Evolutionary conservation across 2,888 invertebrate species (phyloP).

Genomic region (Tipula helvola): DNA sequence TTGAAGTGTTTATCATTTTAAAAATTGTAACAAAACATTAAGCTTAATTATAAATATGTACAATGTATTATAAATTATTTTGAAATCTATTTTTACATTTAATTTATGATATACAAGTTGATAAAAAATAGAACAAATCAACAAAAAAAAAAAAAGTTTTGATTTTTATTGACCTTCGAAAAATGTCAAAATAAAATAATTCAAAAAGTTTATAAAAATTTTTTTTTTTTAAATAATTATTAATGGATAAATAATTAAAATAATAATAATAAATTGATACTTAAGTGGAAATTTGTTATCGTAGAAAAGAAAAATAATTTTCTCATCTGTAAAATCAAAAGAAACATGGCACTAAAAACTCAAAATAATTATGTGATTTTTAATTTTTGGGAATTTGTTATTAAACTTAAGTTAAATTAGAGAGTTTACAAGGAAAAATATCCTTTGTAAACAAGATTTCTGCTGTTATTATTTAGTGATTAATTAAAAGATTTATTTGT

Average conservation of each 20-base stretch:
- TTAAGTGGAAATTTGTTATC: background rate
- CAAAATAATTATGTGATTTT: background rate
- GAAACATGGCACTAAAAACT: background rate
- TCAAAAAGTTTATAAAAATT: background rate
- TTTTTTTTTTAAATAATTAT: background rate
- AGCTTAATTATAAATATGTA: background rate
- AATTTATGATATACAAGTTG: background rate
- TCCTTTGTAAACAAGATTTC: background rate
- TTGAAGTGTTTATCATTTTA: background rate
- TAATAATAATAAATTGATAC: background rate
- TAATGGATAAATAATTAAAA: background rate
- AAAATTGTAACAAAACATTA: too few species aligned
- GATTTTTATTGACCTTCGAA: background rate
- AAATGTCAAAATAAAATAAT: background rate
- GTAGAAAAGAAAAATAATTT: background rate
- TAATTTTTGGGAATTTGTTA: background rate
- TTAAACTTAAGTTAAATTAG: background rate
- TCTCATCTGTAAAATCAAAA: background rate
- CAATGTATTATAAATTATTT: background rate
- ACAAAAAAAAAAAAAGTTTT: background rate
- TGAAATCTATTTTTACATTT: background rate
- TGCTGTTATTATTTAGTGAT: background rate
- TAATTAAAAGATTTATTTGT: background rate
- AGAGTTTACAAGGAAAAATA: background rate
- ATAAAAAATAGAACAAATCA: background rate